Base-by-base conservation (phyloP, 2,888 invertebrate species). In the Dimorphilus gyrociliatus region DNA sequence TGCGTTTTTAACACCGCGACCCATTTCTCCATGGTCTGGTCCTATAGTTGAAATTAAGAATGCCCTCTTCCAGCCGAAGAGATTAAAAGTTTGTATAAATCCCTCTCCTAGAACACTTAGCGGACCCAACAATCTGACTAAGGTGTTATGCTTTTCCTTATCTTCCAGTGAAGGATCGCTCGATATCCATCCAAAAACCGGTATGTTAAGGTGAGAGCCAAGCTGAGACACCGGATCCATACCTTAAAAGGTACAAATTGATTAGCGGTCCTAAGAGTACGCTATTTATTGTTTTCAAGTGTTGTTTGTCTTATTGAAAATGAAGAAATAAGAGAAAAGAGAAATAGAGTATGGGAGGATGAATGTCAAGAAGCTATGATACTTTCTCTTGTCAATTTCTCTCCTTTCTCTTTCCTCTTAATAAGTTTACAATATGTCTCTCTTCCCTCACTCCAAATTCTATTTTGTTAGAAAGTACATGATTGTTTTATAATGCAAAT, bases 171-270 rank as follows among this genome's bases (percentile, higher is more conserved):
- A 29, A 10, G 48, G 45, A 26, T 48, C 47, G 25, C 45, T 44
- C 19, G 48, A 44, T 15, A 52, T 39, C 53, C 53, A 55, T 34
- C 51, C 47, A 23, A 53, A 40, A n/a, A 51, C 37, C 1, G 52
- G 47, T 13, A 50, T 40, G 36, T 53, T 37, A 25, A 42, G 37
- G 34, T 46, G 46, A 8, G 55, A 38, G 3, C 44, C 48, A 16
- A 55, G 33, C 24, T 51, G 46, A 2, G 48, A 51, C 4, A 51
- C 46, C 0, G 52, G 45, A 8, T 36, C 35, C 44, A 55, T 52
- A 4, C 51, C 54, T 55, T 39, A 15, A 38, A 32, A 4, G n/a
- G n/a, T n/a, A n/a, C n/a, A n/a, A n/a, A n/a, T n/a, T 31, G 16
- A 19, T 1, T 15, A 21, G 4, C 3, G 7, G 27, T n/a, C n/a